Base-by-base conservation (phyloP, 2,888 invertebrate species). In the Agriopis marginaria region DNA sequence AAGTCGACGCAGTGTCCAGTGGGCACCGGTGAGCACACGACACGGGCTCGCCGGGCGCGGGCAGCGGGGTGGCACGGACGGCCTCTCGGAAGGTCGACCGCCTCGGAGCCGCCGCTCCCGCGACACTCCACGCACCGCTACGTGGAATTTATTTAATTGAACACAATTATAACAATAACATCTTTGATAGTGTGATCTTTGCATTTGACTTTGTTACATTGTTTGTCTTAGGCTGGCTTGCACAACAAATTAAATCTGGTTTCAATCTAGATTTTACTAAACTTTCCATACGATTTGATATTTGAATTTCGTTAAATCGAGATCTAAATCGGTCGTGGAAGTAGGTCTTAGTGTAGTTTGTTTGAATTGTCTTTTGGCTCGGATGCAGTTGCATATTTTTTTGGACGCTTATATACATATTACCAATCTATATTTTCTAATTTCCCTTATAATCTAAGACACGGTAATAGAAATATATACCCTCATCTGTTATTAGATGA, bases 51-150 rank as follows among this genome's bases (percentile, higher is more conserved):
- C 42, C 61, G 45, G 49, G 68, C 55, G 69, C 63, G 63, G 71
- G 66, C 71, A 79, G 81, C 81, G 84, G 78, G 82, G 83, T 82
- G 84, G 87, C 77, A 71, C 73, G 74, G 77, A 88, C 90, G 93
- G 92, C 93, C 93, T 92, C 92, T 89, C 82, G 90, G 93, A 93
- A 93, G 93, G 93, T 93, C 93, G 92, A 89, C 92, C 81, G 90
- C 91, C 91, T 87, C 81, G 75, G 80, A 78, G 73, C 77, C 79
- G 66, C 32, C 74, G 83, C 81, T 77, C 78, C 78, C 81, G 54
- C 69, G 55, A 56, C 55, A 80, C 79, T 79, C 83, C 75, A 79
- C 79, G 83, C 81, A 89, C 88, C 89, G 90, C 92, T 90, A 90
- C 89, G 92, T 90, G 91, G 91, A 92, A 94, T 92, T 92, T 88